These are phyloP conservation scores for Clytia hemisphaerica DNA, from an alignment of 30 jellyfish, hydroid and myxozoan genomes.

Conservation along the genomic window DNA sequence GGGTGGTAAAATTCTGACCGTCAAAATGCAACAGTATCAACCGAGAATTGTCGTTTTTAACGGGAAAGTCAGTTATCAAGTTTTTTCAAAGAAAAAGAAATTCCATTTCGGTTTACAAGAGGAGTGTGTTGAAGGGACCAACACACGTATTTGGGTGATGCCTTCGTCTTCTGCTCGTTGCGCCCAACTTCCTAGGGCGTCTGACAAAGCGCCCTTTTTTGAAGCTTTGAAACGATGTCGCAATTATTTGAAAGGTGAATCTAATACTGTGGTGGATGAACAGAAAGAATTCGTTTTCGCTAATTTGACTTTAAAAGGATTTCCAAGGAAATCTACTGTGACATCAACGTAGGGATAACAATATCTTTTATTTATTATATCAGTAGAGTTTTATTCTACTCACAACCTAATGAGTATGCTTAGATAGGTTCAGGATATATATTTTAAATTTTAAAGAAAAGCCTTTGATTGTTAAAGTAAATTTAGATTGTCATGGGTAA, in stretches of 20 bases:
- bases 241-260: slow-evolving; percentile 18
- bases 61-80: slow-evolving; percentile 28
- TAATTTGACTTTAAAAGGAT: slow-evolving; percentile 11
- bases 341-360: too few relatives aligned
- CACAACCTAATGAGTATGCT: too few relatives aligned
- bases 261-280: slow-evolving; percentile 11
- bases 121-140: slow-evolving; percentile 16
- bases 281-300: slow-evolving; percentile 23
- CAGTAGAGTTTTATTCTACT: too few relatives aligned
- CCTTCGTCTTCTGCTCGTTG: slow-evolving; percentile 47
- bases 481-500: too few relatives aligned
- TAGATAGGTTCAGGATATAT: too few relatives aligned
- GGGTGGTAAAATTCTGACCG: slow-evolving; percentile 29
- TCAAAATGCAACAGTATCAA: neutral
- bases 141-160: slow-evolving; percentile 40
- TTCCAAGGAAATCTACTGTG: slow-evolving; percentile 22
- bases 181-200: slow-evolving; percentile 41
- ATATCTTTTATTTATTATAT: too few relatives aligned
- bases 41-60: slow-evolving; percentile 42
- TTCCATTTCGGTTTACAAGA: slow-evolving; percentile 22
- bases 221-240: slow-evolving; percentile 21
- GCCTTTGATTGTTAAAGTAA: too few relatives aligned
- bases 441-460: too few relatives aligned
- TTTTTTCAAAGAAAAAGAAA: slow-evolving; percentile 24
- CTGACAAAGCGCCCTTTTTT: slow-evolving; percentile 35